These are phyloP conservation scores for Agriopis leucophaearia DNA, from an alignment of 2,888 invertebrate genomes.

Conservation along the genomic window DNA sequence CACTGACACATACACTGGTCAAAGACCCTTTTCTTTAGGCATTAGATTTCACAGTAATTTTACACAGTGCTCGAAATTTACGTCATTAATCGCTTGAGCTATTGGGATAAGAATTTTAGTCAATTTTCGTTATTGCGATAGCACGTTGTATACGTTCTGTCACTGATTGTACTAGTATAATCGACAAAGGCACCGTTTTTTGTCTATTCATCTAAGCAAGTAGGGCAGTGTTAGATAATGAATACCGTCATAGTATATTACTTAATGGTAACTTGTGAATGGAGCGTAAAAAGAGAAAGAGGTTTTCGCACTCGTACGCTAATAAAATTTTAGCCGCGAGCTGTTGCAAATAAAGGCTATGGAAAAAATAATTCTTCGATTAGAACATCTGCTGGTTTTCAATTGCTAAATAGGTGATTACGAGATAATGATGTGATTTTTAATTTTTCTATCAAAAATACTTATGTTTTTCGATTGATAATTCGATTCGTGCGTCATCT, in stretches of 20 bases:
- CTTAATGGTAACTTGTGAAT: conserved; percentile 23
- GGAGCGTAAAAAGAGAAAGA: conserved; percentile 33
- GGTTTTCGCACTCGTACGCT: conserved; percentile 20
- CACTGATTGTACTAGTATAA: neutral
- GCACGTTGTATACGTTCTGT: neutral
- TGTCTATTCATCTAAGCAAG: conserved; percentile 5
- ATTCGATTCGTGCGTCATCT: too few relatives aligned
- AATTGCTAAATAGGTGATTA: too few relatives aligned
- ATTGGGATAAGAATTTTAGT: too few relatives aligned
- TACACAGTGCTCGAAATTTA: too few relatives aligned
- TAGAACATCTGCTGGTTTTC: neutral
- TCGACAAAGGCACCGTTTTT: neutral
- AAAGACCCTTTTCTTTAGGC: too few relatives aligned
- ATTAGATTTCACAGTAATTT: too few relatives aligned
- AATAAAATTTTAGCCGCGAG: conserved; percentile 6
- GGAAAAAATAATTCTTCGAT: neutral
- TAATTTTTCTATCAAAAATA: too few relatives aligned
- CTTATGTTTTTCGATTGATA: too few relatives aligned
- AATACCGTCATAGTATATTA: conserved; percentile 20
- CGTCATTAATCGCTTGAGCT: too few relatives aligned
- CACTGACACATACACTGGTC: too few relatives aligned
- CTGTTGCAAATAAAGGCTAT: neutral
- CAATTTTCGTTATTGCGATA: too few relatives aligned
- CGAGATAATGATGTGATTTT: too few relatives aligned
- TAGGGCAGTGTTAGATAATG: conserved; percentile 18